Conservation (phyloP, 2,113 vertebrate species). For the Galemys pyrenaicus region DNA sequence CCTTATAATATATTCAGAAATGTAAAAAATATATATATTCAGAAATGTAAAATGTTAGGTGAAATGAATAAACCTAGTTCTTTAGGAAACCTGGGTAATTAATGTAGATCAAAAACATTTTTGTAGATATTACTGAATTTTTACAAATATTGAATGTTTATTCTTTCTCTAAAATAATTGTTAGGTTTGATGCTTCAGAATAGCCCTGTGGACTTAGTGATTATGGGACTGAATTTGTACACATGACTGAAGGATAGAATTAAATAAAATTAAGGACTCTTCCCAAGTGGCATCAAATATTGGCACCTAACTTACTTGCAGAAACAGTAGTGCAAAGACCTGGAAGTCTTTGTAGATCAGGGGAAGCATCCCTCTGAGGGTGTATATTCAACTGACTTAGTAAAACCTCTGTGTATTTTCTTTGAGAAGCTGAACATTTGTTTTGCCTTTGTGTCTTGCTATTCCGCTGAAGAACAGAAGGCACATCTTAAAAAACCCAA, state of each 20-base stretch:
- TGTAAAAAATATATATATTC: constrained; percentile 36
- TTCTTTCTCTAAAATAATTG: constrained; percentile 32
- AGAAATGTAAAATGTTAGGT: not conserved
- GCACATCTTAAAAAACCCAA: not conserved
- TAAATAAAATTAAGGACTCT: not conserved
- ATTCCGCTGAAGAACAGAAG: constrained; percentile 52
- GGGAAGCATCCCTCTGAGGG: not conserved
- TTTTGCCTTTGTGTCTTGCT: constrained; percentile 40
- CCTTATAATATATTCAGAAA: constrained; percentile 23
- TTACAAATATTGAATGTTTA: not conserved
- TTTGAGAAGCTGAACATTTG: constrained; percentile 50
- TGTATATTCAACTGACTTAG: not conserved
- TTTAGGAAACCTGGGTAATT: not conserved
- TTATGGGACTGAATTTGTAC: not conserved
- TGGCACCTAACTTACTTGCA: not conserved
- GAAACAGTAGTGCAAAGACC: not conserved
- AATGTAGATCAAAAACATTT: not conserved
- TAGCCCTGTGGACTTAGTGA: not conserved
- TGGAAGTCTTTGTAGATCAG: not conserved
- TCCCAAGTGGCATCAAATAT: not conserved
- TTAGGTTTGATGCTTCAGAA: not conserved
- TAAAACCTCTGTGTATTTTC: not conserved
- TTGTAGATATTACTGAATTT: constrained; percentile 15
- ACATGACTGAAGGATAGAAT: not conserved
- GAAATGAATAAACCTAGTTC: constrained; percentile 19